phyloP scores from a whole-genome alignment of 2,888 invertebrate genomes.

The Zaprionus obscuricornis region DNA sequence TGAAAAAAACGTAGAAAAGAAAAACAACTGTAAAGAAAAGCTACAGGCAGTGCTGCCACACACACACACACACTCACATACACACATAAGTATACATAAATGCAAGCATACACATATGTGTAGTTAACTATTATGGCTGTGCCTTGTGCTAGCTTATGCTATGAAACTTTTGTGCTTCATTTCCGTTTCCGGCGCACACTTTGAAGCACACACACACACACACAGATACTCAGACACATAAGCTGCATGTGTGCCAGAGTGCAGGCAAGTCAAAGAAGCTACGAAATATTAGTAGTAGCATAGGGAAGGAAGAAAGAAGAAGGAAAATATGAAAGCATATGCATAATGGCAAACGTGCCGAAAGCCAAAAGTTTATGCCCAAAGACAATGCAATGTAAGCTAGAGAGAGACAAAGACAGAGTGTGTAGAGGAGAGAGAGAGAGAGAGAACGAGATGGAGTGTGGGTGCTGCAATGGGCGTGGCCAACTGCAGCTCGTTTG shows the following conservation, averaged over 20 bases:
- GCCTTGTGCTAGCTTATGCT: constrained; percentile 50
- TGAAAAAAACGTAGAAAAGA: constrained; percentile 3
- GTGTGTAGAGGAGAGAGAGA: background rate
- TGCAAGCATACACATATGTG: constrained; percentile 37
- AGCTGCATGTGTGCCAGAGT: constrained; percentile 20
- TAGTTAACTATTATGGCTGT: constrained; percentile 64
- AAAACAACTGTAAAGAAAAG: constrained; percentile 6
- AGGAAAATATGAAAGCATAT: constrained; percentile 54
- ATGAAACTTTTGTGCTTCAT: constrained; percentile 75
- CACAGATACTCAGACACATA: background rate
- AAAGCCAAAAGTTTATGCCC: constrained; percentile 65
- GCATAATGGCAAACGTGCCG: constrained; percentile 71
- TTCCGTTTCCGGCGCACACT: constrained; percentile 68
- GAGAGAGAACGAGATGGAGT: background rate
- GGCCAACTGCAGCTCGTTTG: constrained; percentile 60
- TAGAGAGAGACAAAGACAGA: background rate
- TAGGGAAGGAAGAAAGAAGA: background rate
- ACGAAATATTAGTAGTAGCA: constrained; percentile 27
- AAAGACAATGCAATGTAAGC: constrained; percentile 62
- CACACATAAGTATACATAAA: no score
- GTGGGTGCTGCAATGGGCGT: constrained; percentile 21
- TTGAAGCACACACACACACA: constrained; percentile 31
- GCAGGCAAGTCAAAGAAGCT: constrained; percentile 41
- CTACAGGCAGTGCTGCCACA: constrained; percentile 8
- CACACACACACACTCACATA: no score